Evolutionary conservation across 2,113 vertebrate genomes (phyloP).

Genomic region (Scopus umbretta): DNA sequence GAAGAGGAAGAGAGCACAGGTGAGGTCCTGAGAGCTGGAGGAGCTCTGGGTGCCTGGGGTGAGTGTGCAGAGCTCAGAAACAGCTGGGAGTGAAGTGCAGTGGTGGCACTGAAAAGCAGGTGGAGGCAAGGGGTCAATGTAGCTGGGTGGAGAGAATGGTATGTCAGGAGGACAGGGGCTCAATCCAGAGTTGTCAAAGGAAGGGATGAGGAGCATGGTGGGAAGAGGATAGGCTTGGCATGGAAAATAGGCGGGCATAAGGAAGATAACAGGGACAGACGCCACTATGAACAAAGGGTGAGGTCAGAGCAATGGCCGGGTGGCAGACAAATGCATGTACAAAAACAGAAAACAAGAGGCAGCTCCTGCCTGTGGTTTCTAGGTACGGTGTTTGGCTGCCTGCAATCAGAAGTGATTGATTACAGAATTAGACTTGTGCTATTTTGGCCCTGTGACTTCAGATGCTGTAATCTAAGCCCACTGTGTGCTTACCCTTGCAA

Average conservation of each 20-base stretch:
- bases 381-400: background rate
- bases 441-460: slow-evolving; percentile 57
- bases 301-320: background rate
- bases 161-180: background rate
- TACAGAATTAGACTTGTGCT: slow-evolving; percentile 7
- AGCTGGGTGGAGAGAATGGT: background rate
- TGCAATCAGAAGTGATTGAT: background rate
- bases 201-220: background rate
- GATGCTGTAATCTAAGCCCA: slow-evolving; percentile 12
- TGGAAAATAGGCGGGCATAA: background rate
- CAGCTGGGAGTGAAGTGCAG: accelerated
- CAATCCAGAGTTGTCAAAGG: background rate
- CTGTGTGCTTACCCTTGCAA: background rate
- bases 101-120: background rate
- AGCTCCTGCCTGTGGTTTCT: background rate
- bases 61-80: background rate
- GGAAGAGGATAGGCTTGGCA: slow-evolving; percentile 47
- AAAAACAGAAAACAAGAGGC: background rate
- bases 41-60: background rate
- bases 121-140: background rate
- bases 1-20: background rate
- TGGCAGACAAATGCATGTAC: background rate
- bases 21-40: background rate
- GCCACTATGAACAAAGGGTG: background rate
- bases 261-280: background rate